Evolutionary conservation across 2,797 vertebrate genomes (phyloP).

Genomic region (Trematomus bernacchii): DNA sequence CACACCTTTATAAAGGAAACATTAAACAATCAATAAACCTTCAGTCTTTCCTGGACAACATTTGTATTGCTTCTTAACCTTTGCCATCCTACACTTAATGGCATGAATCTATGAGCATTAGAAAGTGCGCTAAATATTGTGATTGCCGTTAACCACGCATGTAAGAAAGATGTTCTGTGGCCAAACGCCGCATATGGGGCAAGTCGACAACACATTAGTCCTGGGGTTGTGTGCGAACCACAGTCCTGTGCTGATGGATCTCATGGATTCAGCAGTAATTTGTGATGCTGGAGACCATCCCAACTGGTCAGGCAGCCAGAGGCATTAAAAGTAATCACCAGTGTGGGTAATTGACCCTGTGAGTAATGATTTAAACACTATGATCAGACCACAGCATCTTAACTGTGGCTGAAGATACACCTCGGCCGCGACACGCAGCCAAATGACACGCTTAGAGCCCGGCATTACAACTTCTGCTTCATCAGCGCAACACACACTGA

Average conservation of each 20-base stretch:
- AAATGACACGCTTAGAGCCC: slow-evolving; percentile 68
- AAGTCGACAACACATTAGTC: slow-evolving; percentile 37
- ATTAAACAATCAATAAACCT: slow-evolving; percentile 3
- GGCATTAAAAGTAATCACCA: slow-evolving; percentile 78
- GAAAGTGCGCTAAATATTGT: neutral
- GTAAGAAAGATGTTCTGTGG: slow-evolving; percentile 16
- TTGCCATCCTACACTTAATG: neutral
- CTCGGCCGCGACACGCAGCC: slow-evolving; percentile 59
- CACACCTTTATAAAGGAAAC: slow-evolving; percentile 83
- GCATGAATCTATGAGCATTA: neutral
- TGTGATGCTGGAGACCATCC: slow-evolving; percentile 55
- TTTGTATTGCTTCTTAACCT: neutral
- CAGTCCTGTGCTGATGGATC: slow-evolving; percentile 56
- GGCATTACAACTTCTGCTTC: slow-evolving; percentile 65
- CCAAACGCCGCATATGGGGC: slow-evolving; percentile 13
- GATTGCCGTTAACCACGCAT: neutral
- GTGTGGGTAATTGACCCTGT: slow-evolving; percentile 78
- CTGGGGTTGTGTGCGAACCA: slow-evolving; percentile 50
- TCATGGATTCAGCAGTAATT: slow-evolving; percentile 65
- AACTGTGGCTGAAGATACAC: slow-evolving; percentile 75
- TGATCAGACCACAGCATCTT: slow-evolving; percentile 77
- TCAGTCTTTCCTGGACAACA: neutral
- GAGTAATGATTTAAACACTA: slow-evolving; percentile 82
- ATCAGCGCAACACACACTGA: slow-evolving; percentile 58
- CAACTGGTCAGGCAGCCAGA: slow-evolving; percentile 56